phyloP scores from a whole-genome alignment of 2,797 vertebrate genomes.

The Lophotriccus pileatus region DNA sequence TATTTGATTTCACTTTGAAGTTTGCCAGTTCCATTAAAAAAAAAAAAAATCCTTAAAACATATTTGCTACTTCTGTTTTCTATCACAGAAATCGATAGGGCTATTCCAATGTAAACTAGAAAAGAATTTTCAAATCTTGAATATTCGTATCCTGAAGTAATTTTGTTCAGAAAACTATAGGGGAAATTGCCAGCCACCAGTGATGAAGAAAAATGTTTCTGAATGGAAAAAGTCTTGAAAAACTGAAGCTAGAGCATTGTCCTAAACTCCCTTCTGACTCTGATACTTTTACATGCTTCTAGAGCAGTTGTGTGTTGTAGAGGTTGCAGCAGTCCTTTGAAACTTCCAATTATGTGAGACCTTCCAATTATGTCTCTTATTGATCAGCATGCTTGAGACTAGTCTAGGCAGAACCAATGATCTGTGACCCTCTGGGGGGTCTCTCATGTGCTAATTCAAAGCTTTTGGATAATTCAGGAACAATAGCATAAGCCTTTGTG shows the following conservation, averaged over 20 bases:
- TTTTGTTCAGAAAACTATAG: background rate
- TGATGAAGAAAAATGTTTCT: background rate
- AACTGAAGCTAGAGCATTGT: background rate
- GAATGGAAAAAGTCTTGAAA: background rate
- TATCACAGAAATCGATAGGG: background rate
- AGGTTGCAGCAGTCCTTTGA: background rate
- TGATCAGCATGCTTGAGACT: background rate
- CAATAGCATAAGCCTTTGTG: conserved; percentile 1
- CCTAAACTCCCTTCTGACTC: background rate
- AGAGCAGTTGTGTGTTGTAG: background rate
- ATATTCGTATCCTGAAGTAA: background rate
- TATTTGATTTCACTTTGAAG: background rate
- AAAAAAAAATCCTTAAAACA: background rate
- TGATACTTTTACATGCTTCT: background rate
- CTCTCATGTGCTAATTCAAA: background rate
- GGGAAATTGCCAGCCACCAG: background rate
- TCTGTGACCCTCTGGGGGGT: background rate
- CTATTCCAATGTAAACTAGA: background rate
- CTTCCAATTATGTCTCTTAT: conserved; percentile 35
- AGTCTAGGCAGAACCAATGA: background rate
- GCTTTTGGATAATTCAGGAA: conserved; percentile 22
- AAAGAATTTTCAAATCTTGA: background rate
- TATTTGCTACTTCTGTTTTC: background rate
- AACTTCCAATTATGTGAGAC: conserved; percentile 4
- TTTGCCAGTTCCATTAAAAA: background rate